Evolutionary conservation across 1,140 invertebrate species (phyloP), one percentile per base, ranked within the genome.

Genomic region (Diuraphis noxia): DNA sequence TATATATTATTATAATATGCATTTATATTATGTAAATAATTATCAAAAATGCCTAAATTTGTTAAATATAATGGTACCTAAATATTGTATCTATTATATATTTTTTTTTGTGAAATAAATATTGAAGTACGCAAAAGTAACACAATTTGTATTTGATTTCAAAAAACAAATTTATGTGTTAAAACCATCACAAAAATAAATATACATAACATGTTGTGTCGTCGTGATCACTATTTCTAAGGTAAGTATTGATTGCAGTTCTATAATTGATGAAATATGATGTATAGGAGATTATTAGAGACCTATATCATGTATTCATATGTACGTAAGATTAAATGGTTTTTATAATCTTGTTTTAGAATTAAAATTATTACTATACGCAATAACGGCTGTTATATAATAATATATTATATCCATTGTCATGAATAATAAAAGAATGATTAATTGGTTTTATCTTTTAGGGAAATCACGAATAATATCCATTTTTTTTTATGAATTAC

Each of bases 391-490:
- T 43, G 40, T 84, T 25, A 84, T 43, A 84, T 43, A 84, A 81
- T n/a, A 19, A 49, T 86, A 13, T 36, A 85, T 34, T 9, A 82
- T 82, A 25, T 21, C n/a, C 85, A n/a, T 49, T 36, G 30, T 46
- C 84, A 43, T 46, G 19, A 36, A 86, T 34, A 49, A 86, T 86
- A 86, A 41, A 17, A 30, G 13, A 84, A 49, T 34, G 43, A 46
- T 85, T 86, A 84, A 84, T 84, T 84, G 82, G 6, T 8, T 86
- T 86, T 86, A 46, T 49, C 30, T 84, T 85, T 86, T 86, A 52
- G 43, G 46, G 21, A 86, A 36, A 49, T 86, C 46, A 6, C 21
- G 19, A 86, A 86, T 46, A 86, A 86, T 46, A 46, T 49, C 3
- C 49, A 21, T 84, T 84, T 84, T 43, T 30, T 84, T 43, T 43